Base-by-base conservation (phyloP, 1,140 invertebrate genomes). In the Lerema accius region DNA sequence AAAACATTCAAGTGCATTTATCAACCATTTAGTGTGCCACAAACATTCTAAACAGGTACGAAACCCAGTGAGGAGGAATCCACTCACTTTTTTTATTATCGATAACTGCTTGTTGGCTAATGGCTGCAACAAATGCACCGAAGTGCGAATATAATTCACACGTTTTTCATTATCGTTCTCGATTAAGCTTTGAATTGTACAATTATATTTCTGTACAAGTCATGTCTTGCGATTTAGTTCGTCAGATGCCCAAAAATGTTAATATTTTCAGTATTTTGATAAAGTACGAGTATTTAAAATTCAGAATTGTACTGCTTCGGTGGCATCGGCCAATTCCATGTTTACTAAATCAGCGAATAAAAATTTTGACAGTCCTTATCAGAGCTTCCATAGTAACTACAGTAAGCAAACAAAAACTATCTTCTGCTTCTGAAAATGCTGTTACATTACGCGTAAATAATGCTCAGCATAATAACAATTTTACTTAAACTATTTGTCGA, bases 41-140 rank as follows among this genome's bases (percentile, higher is more conserved):
- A 9, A 32, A 9, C 1, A 32, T 32, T 32, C 1, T 3, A 32
- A 32, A 32, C 7, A 9, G 9, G 4, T 32, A 32, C 28, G 28
- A 32, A 32, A 32, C 28, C 28, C 28, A 32, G 9, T 32, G 7
- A 4, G 4, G 6, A 32, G 9, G 28, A 5, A 32, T 32, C 19
- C 19, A 3, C 19, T 3, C 28, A 32, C 6, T 4, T 46, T 46
- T 46, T 46, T 26, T 46, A 26, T 46, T 4, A 19, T 13, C 45
- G 17, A 46, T 46, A 46, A 46, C 23, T 46, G 45, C 45, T 26
- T 46, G 19, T 46, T 46, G 45, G 45, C 28, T 4, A 46, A 46
- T 26, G 17, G 45, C 19, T 26, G 45, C 45, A 46, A 46, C 45
- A 46, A 46, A 26, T 46, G 45, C 45, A 46, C 19, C 45, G 45